phyloP scores from a whole-genome alignment of 2,888 invertebrate genomes.

The Dioctria rufipes region DNA sequence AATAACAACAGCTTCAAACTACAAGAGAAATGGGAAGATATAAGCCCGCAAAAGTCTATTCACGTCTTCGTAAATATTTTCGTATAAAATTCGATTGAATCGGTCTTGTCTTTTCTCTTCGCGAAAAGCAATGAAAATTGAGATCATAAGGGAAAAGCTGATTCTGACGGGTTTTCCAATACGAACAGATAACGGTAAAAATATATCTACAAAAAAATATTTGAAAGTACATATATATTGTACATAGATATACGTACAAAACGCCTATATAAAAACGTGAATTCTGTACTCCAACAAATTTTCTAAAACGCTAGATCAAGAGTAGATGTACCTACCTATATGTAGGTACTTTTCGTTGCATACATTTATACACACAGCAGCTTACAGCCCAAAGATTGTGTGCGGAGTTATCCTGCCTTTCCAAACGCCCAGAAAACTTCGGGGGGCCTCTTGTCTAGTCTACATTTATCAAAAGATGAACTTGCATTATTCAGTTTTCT shows the following conservation, averaged over 20 bases:
- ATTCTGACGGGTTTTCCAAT: neutral
- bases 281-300: neutral
- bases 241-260: conserved; percentile 1
- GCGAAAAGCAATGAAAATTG: neutral
- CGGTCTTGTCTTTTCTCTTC: neutral
- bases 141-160: neutral
- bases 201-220: neutral
- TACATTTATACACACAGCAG: neutral
- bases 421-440: neutral
- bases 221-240: neutral
- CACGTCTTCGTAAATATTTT: conserved; percentile 38
- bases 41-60: conserved; percentile 25
- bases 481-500: conserved; percentile 12
- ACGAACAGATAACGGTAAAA: neutral
- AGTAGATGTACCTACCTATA: neutral
- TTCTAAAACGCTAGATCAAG: neutral
- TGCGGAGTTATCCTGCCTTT: no score
- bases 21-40: conserved; percentile 27
- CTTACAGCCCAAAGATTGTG: neutral
- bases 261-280: conserved; percentile 14
- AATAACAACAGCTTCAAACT: conserved; percentile 36
- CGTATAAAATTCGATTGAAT: conserved; percentile 42
- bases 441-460: neutral
- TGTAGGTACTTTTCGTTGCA: no score
- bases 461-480: neutral